phyloP scores from a whole-genome alignment of 1,140 invertebrate genomes.

The Acarapis woodi region DNA sequence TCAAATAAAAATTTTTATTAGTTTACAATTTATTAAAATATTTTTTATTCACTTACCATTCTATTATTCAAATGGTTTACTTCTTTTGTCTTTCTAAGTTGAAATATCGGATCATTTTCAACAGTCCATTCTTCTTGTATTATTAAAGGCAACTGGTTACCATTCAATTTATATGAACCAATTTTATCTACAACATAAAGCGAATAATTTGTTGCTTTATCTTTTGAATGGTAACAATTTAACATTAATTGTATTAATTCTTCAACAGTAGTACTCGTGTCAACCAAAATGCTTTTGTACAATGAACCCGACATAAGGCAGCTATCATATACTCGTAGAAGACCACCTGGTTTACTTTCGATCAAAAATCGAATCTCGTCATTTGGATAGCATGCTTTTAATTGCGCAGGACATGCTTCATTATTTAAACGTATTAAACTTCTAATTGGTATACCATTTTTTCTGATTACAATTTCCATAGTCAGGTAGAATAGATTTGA shows the following conservation, averaged over 20 bases:
- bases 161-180: no score
- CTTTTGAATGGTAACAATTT: conserved; percentile 49
- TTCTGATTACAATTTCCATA: conserved; percentile 58
- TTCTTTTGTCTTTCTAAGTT: no score
- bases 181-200: no score
- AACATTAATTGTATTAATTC: conserved; percentile 55
- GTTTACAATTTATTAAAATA: no score
- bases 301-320: conserved; percentile 62
- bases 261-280: conserved; percentile 58
- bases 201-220: conserved; percentile 51
- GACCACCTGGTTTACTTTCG: conserved; percentile 46
- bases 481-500: conserved; percentile 69
- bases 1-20: no score
- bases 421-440: conserved; percentile 57
- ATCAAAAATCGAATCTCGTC: conserved; percentile 66
- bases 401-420: conserved; percentile 48
- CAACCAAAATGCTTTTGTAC: conserved; percentile 66
- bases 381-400: conserved; percentile 64
- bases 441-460: conserved; percentile 29
- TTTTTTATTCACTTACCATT: no score
- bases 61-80: no score
- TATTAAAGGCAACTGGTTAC: no score
- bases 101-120: no score
- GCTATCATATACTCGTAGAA: conserved; percentile 66
- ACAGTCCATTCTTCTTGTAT: no score